phyloP scores from a whole-genome alignment of 1,140 invertebrate species.

The Drosophila persimilis region DNA sequence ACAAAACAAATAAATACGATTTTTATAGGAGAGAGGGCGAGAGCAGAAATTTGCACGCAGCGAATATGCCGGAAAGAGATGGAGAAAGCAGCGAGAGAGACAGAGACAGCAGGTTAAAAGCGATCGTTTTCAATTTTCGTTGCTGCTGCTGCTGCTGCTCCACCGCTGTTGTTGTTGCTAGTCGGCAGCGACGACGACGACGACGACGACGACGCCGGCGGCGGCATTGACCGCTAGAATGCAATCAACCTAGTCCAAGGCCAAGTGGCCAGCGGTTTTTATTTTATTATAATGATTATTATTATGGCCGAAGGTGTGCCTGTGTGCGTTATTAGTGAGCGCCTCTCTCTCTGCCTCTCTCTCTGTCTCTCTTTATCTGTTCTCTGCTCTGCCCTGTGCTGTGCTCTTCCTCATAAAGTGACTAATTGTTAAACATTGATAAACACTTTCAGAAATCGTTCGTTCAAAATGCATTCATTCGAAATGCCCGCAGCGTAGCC shows the following conservation, averaged over 20 bases:
- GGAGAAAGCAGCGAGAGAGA: constrained; percentile 18
- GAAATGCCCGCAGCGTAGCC: background rate
- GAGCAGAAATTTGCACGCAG: constrained; percentile 9
- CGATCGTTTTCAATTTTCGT: constrained; percentile 76
- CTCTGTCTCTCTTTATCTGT: constrained; percentile 1
- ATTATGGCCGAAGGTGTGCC: constrained; percentile 32
- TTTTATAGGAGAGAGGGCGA: constrained; percentile 4
- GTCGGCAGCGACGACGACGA: constrained; percentile 24
- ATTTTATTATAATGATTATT: constrained; percentile 59
- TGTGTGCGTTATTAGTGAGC: constrained; percentile 33
- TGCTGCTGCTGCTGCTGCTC: constrained; percentile 16
- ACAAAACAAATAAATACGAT: constrained; percentile 33
- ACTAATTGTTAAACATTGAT: constrained; percentile 43
- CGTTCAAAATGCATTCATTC: background rate
- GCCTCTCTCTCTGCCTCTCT: too few species aligned
- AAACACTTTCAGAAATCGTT: constrained; percentile 23
- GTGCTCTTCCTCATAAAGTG: constrained; percentile 39
- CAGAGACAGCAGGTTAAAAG: constrained; percentile 14
- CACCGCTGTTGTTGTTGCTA: constrained; percentile 47
- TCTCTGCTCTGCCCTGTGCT: constrained; percentile 14
- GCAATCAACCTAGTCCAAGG: constrained; percentile 83
- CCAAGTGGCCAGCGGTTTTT: constrained; percentile 80
- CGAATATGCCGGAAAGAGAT: background rate
- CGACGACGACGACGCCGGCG: constrained; percentile 41
- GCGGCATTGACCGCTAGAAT: constrained; percentile 81